Conservation (phyloP, 1,140 invertebrate species). For the Drosophila sulfurigaster region DNA sequence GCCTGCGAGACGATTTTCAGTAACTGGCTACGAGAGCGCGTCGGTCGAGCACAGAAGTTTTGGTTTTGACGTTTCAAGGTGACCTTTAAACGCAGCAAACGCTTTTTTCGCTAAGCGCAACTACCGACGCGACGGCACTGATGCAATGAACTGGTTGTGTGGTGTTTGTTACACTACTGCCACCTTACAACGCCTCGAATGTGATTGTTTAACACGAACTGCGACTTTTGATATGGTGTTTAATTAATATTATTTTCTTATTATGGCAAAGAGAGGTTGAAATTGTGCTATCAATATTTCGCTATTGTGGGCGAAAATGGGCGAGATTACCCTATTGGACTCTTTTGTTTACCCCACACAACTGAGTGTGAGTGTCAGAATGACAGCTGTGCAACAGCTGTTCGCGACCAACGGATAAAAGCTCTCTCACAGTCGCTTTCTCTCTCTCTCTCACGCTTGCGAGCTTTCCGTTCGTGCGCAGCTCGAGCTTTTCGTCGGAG, state of each 20-base stretch:
- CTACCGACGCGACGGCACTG: constrained; percentile 53
- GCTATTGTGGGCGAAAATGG: constrained; percentile 42
- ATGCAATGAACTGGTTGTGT: constrained; percentile 62
- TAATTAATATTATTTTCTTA: constrained; percentile 31
- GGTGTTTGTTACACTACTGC: constrained; percentile 7
- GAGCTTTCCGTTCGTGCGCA: constrained; percentile 17
- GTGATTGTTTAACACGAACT: constrained; percentile 8
- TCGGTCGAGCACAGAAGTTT: constrained; percentile 52
- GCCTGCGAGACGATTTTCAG: constrained; percentile 69
- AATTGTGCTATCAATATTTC: constrained; percentile 32
- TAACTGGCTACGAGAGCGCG: constrained; percentile 59
- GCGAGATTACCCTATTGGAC: constrained; percentile 41
- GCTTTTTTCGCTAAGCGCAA: constrained; percentile 60
- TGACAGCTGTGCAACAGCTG: constrained; percentile 55
- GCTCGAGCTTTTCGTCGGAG: constrained; percentile 6
- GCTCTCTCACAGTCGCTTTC: constrained; percentile 9
- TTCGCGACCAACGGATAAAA: constrained; percentile 22
- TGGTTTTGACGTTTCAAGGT: constrained; percentile 80
- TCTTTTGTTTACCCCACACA: constrained; percentile 52
- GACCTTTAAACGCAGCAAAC: constrained; percentile 70
- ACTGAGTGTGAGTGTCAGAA: constrained; percentile 27
- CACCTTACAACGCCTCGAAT: background rate
- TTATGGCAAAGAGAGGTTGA: background rate
- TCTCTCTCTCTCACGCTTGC: background rate
- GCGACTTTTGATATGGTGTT: constrained; percentile 28